Evolutionary conservation across 2,113 vertebrate genomes (phyloP).

Genomic region (Cheirogaleus medius): DNA sequence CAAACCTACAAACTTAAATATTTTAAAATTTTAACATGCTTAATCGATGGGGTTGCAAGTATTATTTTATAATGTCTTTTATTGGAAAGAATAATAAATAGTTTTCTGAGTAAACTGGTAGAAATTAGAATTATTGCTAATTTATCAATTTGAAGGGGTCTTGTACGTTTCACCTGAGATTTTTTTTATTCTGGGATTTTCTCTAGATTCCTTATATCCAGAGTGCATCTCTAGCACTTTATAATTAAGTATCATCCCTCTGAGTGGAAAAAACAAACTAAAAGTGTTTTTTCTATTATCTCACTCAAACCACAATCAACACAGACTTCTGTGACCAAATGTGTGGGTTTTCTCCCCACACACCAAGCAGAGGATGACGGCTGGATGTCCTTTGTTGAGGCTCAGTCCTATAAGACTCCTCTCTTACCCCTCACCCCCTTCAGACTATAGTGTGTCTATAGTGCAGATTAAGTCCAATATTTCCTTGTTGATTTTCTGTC

Average conservation of each 20-base stretch:
- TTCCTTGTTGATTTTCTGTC: too few species aligned
- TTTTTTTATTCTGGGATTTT: background rate
- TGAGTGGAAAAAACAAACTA: too few species aligned
- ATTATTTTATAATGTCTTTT: conserved; percentile 42
- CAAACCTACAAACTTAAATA: background rate
- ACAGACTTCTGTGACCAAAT: too few species aligned
- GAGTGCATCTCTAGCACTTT: background rate
- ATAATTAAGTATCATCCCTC: background rate
- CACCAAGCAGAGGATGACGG: too few species aligned
- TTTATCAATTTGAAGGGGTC: background rate
- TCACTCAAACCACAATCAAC: too few species aligned
- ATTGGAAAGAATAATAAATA: background rate
- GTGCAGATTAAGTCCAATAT: too few species aligned
- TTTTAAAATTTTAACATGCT: background rate
- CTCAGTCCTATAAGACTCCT: too few species aligned
- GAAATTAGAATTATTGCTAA: background rate
- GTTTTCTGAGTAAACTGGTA: conserved; percentile 10
- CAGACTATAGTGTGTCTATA: too few species aligned
- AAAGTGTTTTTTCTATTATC: too few species aligned
- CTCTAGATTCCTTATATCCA: background rate
- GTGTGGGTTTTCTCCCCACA: too few species aligned
- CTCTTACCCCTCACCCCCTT: too few species aligned
- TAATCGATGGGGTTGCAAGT: background rate
- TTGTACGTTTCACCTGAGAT: background rate
- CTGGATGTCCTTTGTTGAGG: too few species aligned